These are phyloP conservation scores for Acropternis orthonyx DNA, from an alignment of 2,797 vertebrate species.

Conservation along the genomic window DNA sequence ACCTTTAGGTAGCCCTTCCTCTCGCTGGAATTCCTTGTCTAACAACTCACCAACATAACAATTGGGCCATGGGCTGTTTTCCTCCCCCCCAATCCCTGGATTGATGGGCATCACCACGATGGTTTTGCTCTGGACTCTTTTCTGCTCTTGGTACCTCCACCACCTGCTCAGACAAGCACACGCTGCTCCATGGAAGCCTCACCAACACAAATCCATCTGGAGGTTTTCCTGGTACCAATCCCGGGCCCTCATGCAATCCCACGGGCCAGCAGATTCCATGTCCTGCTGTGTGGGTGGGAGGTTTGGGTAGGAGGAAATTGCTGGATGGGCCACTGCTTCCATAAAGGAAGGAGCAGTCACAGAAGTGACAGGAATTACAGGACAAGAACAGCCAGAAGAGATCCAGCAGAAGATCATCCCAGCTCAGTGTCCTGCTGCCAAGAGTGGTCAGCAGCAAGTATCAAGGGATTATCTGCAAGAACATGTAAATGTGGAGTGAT, in stretches of 20 bases:
- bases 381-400: neutral
- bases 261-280: fast-evolving
- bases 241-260: neutral
- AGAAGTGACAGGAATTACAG: neutral
- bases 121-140: neutral
- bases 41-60: neutral
- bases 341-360: neutral
- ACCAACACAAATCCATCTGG: neutral
- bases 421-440: neutral
- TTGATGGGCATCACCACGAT: fast-evolving
- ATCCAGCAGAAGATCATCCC: neutral
- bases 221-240: neutral
- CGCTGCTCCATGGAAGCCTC: neutral
- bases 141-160: neutral
- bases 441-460: neutral
- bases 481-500: neutral
- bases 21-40: neutral
- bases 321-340: neutral
- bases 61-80: fast-evolving
- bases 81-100: neutral
- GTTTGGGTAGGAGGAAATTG: neutral
- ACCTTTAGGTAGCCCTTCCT: neutral
- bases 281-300: neutral
- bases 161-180: neutral
- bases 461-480: neutral